Conservation (phyloP, 2,113 vertebrate genomes). For the Otolemur garnettii region DNA sequence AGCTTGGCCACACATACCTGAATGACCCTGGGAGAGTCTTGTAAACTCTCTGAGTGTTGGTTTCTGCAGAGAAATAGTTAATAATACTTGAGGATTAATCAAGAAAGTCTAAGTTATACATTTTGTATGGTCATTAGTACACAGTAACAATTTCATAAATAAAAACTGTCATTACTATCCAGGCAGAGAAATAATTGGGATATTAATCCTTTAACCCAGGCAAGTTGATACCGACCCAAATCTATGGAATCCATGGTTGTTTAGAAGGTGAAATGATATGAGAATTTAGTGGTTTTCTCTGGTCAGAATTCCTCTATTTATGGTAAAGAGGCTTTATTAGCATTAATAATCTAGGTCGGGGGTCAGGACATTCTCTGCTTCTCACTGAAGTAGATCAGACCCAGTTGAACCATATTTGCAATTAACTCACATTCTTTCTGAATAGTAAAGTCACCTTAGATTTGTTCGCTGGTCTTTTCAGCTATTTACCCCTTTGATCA, state of each 20-base stretch:
- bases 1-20: background rate
- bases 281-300: conserved; percentile 34
- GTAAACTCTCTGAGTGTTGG: background rate
- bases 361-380: background rate
- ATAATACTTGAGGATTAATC: background rate
- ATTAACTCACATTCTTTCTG: background rate
- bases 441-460: background rate
- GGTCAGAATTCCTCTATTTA: background rate
- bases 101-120: background rate
- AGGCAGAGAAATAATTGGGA: background rate
- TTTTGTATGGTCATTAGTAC: background rate
- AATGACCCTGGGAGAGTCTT: background rate
- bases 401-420: background rate
- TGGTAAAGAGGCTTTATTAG: background rate
- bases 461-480: conserved; percentile 27
- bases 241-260: background rate
- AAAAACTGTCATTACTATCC: background rate
- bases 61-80: conserved; percentile 26
- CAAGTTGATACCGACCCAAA: background rate
- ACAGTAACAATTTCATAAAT: background rate
- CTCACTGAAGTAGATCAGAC: background rate
- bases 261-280: conserved; percentile 40
- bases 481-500: background rate
- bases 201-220: background rate
- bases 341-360: conserved; percentile 10